A percentile compares a stretch with the other conserved stretches of the same genome.
phyloP scores from a whole-genome alignment of 2,888 invertebrate genomes.

The Polydrusus cervinus region DNA sequence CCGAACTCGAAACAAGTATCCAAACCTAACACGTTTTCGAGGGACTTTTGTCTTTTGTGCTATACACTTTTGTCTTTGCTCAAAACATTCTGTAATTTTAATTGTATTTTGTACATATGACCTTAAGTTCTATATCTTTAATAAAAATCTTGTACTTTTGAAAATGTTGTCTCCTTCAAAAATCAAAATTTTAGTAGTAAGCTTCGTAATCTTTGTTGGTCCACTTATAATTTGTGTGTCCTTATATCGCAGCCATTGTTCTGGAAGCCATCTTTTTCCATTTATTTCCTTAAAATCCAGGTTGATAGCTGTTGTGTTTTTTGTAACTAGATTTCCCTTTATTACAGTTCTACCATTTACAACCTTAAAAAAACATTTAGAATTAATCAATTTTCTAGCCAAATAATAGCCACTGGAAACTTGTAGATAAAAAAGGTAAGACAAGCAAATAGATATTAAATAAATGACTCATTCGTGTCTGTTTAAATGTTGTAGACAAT shows the following conservation, averaged over 20 bases:
- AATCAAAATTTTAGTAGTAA: conserved; percentile 56
- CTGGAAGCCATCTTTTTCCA: conserved; percentile 60
- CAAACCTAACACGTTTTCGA: too few species aligned
- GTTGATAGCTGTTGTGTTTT: conserved; percentile 56
- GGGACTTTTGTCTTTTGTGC: too few species aligned
- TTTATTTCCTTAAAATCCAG: conserved; percentile 61
- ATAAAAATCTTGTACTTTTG: conserved; percentile 58
- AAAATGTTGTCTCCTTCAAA: conserved; percentile 55
- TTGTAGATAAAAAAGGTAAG: conserved; percentile 17
- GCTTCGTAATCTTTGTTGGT: conserved; percentile 54
- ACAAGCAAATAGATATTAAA: not conserved
- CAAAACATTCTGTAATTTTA: too few species aligned
- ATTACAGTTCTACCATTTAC: conserved; percentile 59
- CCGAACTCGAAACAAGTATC: too few species aligned
- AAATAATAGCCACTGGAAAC: conserved; percentile 4
- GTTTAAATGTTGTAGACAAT: conserved; percentile 1
- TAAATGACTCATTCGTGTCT: not conserved
- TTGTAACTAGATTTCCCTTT: conserved; percentile 55
- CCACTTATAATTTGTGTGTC: conserved; percentile 63
- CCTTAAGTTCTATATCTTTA: too few species aligned
- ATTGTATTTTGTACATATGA: too few species aligned
- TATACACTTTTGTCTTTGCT: too few species aligned
- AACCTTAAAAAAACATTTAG: conserved; percentile 53
- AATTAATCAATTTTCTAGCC: not conserved
- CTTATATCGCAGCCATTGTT: conserved; percentile 62